Evolutionary conservation across 2,888 invertebrate genomes (phyloP).

Genomic region (Synergus laeviventris): DNA sequence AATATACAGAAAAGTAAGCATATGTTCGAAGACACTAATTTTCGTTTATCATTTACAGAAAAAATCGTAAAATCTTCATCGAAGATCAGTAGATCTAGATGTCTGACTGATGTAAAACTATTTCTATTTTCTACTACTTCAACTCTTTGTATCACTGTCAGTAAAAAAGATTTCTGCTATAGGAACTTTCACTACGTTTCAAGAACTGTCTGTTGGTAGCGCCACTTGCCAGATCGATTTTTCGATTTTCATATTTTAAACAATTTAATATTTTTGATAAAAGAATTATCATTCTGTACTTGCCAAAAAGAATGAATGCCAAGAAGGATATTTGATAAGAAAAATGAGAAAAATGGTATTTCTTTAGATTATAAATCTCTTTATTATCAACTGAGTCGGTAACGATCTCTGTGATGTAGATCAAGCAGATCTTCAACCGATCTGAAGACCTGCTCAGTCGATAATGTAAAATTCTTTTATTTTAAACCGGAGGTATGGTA

Average conservation of each 20-base stretch:
- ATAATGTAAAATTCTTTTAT: neutral
- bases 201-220: neutral
- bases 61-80: neutral
- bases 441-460: neutral
- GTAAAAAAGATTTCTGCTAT: neutral
- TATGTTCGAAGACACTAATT: too few species aligned
- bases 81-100: neutral
- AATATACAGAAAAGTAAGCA: too few species aligned
- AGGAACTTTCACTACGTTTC: neutral
- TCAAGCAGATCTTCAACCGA: neutral
- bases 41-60: too few species aligned
- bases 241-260: neutral
- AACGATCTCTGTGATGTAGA: neutral
- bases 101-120: neutral
- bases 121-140: neutral
- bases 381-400: neutral
- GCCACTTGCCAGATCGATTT: neutral
- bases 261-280: neutral
- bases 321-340: neutral
- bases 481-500: too few species aligned
- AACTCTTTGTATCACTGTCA: neutral
- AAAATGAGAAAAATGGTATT: neutral
- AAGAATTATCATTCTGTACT: neutral
- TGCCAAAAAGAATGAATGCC: neutral
- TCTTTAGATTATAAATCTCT: neutral